These are phyloP conservation scores for Busseola fusca DNA, from an alignment of 2,888 invertebrate genomes.

Conservation along the genomic window DNA sequence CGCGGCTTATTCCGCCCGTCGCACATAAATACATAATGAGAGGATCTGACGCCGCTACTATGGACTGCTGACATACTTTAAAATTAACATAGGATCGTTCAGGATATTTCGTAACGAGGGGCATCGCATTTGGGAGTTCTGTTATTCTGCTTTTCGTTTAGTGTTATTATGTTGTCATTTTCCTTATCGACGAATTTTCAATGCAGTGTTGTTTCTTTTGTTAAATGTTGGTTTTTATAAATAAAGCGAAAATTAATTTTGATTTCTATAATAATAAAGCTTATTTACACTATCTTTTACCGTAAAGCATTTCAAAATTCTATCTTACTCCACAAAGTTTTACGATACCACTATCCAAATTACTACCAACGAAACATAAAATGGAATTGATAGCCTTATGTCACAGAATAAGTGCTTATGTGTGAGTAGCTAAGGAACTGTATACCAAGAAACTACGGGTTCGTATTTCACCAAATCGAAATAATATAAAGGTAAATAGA, in stretches of 20 bases:
- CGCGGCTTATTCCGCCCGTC: conserved; percentile 68
- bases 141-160: conserved; percentile 14
- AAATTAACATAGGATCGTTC: conserved; percentile 42
- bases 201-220: not conserved
- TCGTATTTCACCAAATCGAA: conserved; percentile 22
- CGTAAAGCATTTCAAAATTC: not conserved
- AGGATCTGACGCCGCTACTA: conserved; percentile 64
- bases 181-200: not conserved
- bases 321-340: conserved; percentile 5
- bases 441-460: conserved; percentile 8
- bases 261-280: not conserved
- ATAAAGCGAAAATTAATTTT: not conserved
- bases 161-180: not conserved
- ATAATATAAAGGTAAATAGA: not conserved
- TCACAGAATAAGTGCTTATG: too few species aligned
- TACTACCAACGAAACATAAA: conserved; percentile 20
- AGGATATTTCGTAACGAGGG: conserved; percentile 29
- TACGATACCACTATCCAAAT: conserved; percentile 21
- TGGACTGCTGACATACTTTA: conserved; percentile 53
- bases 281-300: not conserved
- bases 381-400: conserved; percentile 49
- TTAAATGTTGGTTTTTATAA: not conserved
- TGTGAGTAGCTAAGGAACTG: conserved; percentile 28
- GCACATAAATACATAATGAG: conserved; percentile 76
- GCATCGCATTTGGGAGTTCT: conserved; percentile 22